phyloP scores from a whole-genome alignment of 1,140 invertebrate species.

The Colletes latitarsis region DNA sequence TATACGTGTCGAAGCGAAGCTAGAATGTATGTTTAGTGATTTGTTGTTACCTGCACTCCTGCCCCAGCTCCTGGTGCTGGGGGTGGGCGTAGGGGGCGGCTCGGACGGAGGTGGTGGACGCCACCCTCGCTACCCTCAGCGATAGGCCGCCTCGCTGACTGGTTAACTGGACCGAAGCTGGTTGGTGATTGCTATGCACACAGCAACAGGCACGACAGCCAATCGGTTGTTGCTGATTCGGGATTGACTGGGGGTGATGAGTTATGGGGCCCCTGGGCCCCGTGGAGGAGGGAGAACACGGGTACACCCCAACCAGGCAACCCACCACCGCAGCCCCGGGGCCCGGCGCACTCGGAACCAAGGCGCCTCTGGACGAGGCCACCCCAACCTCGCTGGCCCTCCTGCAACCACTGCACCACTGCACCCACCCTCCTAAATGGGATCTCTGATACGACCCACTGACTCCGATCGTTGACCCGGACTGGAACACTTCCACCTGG shows the following conservation, averaged over 20 bases:
- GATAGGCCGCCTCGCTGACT: slow-evolving; percentile 80
- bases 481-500: slow-evolving; percentile 68
- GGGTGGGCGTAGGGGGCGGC: slow-evolving; percentile 81
- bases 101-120: slow-evolving; percentile 81
- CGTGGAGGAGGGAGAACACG: slow-evolving; percentile 78
- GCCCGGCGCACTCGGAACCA: slow-evolving; percentile 78
- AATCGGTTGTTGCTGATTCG: slow-evolving; percentile 58
- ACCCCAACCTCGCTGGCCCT: slow-evolving; percentile 76
- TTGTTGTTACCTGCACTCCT: slow-evolving; percentile 80
- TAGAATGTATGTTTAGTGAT: slow-evolving; percentile 65
- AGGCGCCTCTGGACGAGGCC: slow-evolving; percentile 76
- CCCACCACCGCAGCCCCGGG: slow-evolving; percentile 81
- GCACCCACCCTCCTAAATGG: slow-evolving; percentile 67
- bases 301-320: slow-evolving; percentile 83
- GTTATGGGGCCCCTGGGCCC: slow-evolving; percentile 81
- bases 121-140: slow-evolving; percentile 81
- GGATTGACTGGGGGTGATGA: slow-evolving; percentile 69
- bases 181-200: slow-evolving; percentile 70
- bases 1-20: slow-evolving; percentile 64
- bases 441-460: slow-evolving; percentile 54
- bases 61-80: slow-evolving; percentile 79
- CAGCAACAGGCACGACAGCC: slow-evolving; percentile 78
- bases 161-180: slow-evolving; percentile 75
- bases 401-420: slow-evolving; percentile 77
- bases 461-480: slow-evolving; percentile 62